Evolutionary conservation across 2,888 invertebrate genomes (phyloP).

Genomic region (Volucella zonaria): DNA sequence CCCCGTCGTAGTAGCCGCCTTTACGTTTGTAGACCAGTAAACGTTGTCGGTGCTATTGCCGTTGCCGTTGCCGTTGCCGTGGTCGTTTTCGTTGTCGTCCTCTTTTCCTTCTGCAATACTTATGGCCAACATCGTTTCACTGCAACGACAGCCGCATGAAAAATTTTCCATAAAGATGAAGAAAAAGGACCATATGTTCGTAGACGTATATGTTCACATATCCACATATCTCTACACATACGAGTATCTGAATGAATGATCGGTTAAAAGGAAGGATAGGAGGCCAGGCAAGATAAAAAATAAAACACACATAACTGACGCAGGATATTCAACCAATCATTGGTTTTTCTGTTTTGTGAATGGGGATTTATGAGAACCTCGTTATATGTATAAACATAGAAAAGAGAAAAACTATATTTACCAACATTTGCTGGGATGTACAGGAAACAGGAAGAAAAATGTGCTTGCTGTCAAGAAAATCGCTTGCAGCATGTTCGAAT

Average conservation of each 20-base stretch:
- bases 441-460: not conserved
- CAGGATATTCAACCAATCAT: slow-evolving; percentile 65
- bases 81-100: slow-evolving; percentile 15
- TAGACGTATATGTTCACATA: no score
- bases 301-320: slow-evolving; percentile 29
- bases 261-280: slow-evolving; percentile 10
- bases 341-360: slow-evolving; percentile 50
- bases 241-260: slow-evolving; percentile 8
- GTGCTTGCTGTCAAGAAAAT: slow-evolving; percentile 43
- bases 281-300: slow-evolving; percentile 15
- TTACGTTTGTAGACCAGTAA: not conserved
- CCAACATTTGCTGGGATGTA: slow-evolving; percentile 9
- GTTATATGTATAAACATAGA: slow-evolving; percentile 23
- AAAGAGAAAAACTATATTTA: slow-evolving; percentile 23
- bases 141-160: slow-evolving; percentile 56
- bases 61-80: slow-evolving; percentile 19
- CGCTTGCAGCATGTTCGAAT: slow-evolving; percentile 52
- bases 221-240: not conserved
- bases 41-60: slow-evolving; percentile 22
- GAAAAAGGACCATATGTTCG: slow-evolving; percentile 37
- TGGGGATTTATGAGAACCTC: slow-evolving; percentile 52
- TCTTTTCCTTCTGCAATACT: slow-evolving; percentile 36
- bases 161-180: slow-evolving; percentile 48
- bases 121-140: slow-evolving; percentile 59
- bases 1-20: slow-evolving; percentile 8